phyloP scores from a whole-genome alignment of 2,797 vertebrate species.

The Heliangelus exortis region DNA sequence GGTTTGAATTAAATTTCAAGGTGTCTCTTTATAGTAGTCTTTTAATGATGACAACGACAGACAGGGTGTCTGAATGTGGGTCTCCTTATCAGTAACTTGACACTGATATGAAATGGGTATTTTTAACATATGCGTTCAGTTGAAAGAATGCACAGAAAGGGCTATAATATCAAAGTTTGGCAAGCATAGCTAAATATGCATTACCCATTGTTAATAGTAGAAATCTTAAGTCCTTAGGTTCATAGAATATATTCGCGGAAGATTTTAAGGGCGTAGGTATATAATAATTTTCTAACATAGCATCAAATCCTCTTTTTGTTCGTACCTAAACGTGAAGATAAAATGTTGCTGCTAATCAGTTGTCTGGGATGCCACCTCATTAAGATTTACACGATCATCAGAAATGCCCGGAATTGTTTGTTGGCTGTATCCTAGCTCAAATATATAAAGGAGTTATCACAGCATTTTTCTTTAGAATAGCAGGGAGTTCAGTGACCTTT shows the following conservation, averaged over 20 bases:
- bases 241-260: slow-evolving; percentile 59
- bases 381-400: slow-evolving; percentile 80
- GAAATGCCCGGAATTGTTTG: slow-evolving; percentile 79
- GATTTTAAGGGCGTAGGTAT: slow-evolving; percentile 70
- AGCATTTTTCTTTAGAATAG: slow-evolving; percentile 85
- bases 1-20: slow-evolving; percentile 45
- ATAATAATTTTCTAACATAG: slow-evolving; percentile 67
- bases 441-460: slow-evolving; percentile 80
- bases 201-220: slow-evolving; percentile 22
- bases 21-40: background rate
- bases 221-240: background rate
- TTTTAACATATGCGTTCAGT: background rate
- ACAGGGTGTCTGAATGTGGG: background rate
- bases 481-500: slow-evolving; percentile 85
- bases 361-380: slow-evolving; percentile 78
- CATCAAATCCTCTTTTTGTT: slow-evolving; percentile 73
- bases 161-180: slow-evolving; percentile 68
- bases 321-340: slow-evolving; percentile 69
- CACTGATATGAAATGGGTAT: slow-evolving; percentile 44
- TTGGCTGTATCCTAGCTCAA: slow-evolving; percentile 77
- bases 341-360: slow-evolving; percentile 75
- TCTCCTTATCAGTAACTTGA: slow-evolving; percentile 49
- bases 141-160: slow-evolving; percentile 62
- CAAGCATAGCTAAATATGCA: slow-evolving; percentile 62
- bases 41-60: background rate